A percentile compares a stretch with the other conserved stretches of the same genome.
These are phyloP conservation scores for Acrossocheilus fasciatus DNA, from an alignment of 2,797 vertebrate genomes.

Conservation along the genomic window DNA sequence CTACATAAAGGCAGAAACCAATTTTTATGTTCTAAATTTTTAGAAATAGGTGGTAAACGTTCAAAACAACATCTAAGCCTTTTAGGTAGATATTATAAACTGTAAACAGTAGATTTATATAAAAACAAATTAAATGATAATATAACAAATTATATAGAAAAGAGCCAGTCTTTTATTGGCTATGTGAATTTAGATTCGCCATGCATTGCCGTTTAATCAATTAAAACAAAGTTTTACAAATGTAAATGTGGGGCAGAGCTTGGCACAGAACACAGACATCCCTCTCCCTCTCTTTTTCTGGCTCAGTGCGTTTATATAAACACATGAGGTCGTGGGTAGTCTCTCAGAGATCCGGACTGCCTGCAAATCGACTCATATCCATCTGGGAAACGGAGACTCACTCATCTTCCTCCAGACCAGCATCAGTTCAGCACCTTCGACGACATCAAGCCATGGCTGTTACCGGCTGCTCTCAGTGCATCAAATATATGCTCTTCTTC, in stretches of 20 bases:
- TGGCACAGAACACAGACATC: background rate
- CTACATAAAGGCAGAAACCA: background rate
- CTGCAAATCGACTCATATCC: background rate
- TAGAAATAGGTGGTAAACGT: no score
- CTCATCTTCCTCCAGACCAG: background rate
- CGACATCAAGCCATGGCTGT: conserved; percentile 49
- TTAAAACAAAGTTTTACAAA: background rate
- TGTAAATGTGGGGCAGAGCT: conserved; percentile 25
- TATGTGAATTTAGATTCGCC: background rate
- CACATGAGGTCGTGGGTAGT: conserved; percentile 8
- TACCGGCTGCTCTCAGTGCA: conserved; percentile 56
- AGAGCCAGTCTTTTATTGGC: background rate
- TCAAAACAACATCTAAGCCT: background rate
- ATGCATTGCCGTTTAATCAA: background rate
- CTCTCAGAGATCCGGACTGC: conserved; percentile 11
- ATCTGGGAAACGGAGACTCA: background rate
- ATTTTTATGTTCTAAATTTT: background rate
- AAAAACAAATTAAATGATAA: background rate
- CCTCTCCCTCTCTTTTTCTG: background rate
- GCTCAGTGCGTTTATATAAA: background rate
- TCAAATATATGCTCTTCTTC: conserved; percentile 58
- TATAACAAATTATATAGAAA: background rate
- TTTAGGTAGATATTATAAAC: background rate
- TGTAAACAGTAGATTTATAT: background rate
- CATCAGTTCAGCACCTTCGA: background rate